phyloP scores from a whole-genome alignment of 2,888 invertebrate genomes.

The Aplocera efformata region DNA sequence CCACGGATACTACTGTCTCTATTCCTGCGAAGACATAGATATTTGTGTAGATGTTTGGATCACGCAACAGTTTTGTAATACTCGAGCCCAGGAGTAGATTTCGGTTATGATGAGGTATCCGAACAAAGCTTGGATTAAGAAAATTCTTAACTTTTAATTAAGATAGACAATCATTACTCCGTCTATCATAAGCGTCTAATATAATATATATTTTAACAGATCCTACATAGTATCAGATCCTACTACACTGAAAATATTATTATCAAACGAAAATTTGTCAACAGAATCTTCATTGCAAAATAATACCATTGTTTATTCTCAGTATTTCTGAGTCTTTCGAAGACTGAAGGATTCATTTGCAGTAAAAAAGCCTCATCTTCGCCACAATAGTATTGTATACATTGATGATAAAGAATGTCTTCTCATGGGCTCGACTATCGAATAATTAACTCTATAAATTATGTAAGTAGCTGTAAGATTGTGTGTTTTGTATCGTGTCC shows the following conservation, averaged over 20 bases:
- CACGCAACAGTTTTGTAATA: slow-evolving; percentile 17
- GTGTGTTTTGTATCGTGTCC: slow-evolving; percentile 3
- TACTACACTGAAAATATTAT: neutral
- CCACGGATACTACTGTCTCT: slow-evolving; percentile 56
- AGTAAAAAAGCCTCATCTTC: too few species aligned
- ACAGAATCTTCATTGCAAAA: too few species aligned
- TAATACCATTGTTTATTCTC: too few species aligned
- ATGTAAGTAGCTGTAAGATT: slow-evolving; percentile 6
- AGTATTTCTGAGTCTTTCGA: too few species aligned
- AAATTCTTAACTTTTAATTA: too few species aligned
- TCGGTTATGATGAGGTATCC: neutral
- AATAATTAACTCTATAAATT: slow-evolving; percentile 7
- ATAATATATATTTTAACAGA: too few species aligned
- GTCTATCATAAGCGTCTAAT: too few species aligned
- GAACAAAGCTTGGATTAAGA: too few species aligned
- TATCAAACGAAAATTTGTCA: neutral
- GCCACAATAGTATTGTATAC: too few species aligned
- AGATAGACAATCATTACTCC: too few species aligned
- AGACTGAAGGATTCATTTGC: too few species aligned
- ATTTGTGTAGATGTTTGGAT: slow-evolving; percentile 5
- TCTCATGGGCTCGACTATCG: slow-evolving; percentile 23
- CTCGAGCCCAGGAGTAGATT: slow-evolving; percentile 23
- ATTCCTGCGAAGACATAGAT: slow-evolving; percentile 59
- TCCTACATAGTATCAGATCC: too few species aligned
- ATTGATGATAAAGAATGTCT: slow-evolving; percentile 1